Evolutionary conservation across 2,888 invertebrate species (phyloP), one percentile per base, ranked within the genome.

Genomic region (Hylaea fasciaria): DNA sequence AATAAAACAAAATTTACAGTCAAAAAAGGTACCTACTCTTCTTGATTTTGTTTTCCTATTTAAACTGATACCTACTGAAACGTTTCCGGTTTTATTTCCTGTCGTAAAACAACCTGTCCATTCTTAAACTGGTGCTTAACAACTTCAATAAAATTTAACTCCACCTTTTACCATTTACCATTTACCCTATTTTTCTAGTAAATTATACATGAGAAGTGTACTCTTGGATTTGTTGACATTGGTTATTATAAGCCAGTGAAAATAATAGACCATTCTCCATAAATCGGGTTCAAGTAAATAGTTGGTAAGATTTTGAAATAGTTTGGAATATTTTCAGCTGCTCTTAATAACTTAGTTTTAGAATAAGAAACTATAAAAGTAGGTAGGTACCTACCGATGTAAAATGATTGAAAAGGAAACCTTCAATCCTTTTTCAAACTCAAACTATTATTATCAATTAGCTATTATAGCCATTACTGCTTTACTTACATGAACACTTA

Each of bases 211-310:
- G 43, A 22, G 43, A 32, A 22, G 5, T 46, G 41, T 40, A 40
- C 46, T 57, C 37, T 14, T 28, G 45, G 50, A 50, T 39, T 17
- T 40, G 22, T 11, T 29, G 28, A 2, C 40, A 40, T 50, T 61
- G 43, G 47, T 47, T 53, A 56, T 61, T 51, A 66, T 58, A 61
- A 52, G 57, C 44, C 51, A 48, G 43, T 61, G 52, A 50, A 48
- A 62, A 65, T 54, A 46, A 32, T 32, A 32, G 40, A 46, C 56
- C 37, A 46, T 46, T 39, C 48, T 48, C 50, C 58, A 57, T 29
- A 13, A 13, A 45, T 10, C 10, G 45, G 28, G 32, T 32, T 32
- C 5, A 40, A 22, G 5, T 22, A 40, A 44, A n/a, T 28, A n/a
- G 11, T 28, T 37, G 37, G 5, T 3, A 37, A 12, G 37, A 7